Percentiles rank a stretch among this genome's conserved stretches.
These are phyloP conservation scores for Boloria euphrosyne DNA, from an alignment of 2,888 invertebrate species.

Conservation along the genomic window DNA sequence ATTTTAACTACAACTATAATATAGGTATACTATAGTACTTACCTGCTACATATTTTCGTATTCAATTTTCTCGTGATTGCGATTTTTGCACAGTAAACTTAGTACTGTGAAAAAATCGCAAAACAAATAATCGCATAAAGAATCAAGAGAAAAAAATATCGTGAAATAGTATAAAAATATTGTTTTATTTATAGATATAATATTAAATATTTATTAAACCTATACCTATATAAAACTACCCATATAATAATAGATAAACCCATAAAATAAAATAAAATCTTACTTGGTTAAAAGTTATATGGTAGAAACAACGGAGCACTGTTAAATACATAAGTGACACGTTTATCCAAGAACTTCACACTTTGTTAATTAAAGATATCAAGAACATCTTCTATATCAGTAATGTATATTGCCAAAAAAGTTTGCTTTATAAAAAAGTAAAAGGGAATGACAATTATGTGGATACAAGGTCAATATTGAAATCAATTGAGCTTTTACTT, in stretches of 20 bases:
- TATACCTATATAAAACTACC: too few relatives aligned
- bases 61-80: not conserved
- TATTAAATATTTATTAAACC: too few relatives aligned
- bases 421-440: constrained; percentile 37
- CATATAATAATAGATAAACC: not conserved
- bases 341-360: constrained; percentile 10
- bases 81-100: too few relatives aligned
- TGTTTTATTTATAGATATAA: too few relatives aligned
- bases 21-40: too few relatives aligned
- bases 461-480: constrained; percentile 34
- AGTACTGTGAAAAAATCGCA: too few relatives aligned
- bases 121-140: too few relatives aligned
- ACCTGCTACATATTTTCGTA: not conserved
- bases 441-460: constrained; percentile 35
- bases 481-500: constrained; percentile 39
- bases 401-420: constrained; percentile 9
- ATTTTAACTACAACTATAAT: too few relatives aligned
- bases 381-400: constrained; percentile 10
- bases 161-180: too few relatives aligned
- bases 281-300: constrained; percentile 32
- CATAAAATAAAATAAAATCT: constrained; percentile 21
- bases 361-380: constrained; percentile 14
- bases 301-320: constrained; percentile 35
- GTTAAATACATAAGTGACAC: constrained; percentile 36
- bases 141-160: too few relatives aligned